These are phyloP conservation scores for Drosophila persimilis DNA, from an alignment of 1,140 invertebrate species.

Conservation along the genomic window DNA sequence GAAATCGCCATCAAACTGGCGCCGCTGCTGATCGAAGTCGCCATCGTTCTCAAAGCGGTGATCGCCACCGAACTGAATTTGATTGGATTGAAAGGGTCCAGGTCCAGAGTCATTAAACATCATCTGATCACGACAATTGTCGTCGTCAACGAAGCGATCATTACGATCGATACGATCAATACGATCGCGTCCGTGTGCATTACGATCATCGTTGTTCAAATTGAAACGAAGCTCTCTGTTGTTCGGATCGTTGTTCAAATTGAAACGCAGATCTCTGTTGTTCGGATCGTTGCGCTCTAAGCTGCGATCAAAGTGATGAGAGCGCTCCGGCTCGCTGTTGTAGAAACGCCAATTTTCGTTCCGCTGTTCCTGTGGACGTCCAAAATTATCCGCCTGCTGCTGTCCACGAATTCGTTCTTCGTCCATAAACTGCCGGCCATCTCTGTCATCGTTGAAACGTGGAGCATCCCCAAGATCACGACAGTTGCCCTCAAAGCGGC, in stretches of 20 bases:
- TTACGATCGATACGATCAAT: slow-evolving; percentile 3
- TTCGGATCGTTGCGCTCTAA: background rate
- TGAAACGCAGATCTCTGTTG: background rate
- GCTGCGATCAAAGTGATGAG: background rate
- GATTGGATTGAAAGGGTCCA: no score
- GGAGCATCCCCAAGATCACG: background rate
- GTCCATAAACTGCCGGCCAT: background rate
- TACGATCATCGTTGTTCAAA: slow-evolving; percentile 8
- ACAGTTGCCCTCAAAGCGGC: background rate
- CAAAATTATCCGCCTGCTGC: background rate
- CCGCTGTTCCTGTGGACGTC: background rate
- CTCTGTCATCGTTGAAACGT: background rate
- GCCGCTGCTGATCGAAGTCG: slow-evolving; percentile 5
- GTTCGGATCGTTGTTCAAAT: background rate
- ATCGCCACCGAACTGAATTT: no score
- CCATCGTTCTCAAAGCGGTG: background rate
- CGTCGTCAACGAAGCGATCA: slow-evolving; percentile 3
- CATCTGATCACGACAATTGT: background rate
- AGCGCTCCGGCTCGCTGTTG: background rate
- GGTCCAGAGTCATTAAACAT: slow-evolving; percentile 5
- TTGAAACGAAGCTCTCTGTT: background rate
- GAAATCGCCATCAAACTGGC: slow-evolving; percentile 18
- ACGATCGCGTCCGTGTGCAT: slow-evolving; percentile 9
- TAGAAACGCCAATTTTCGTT: background rate
- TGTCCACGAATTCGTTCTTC: background rate